Evolutionary conservation across 2,113 vertebrate genomes (phyloP).

Genomic region (Pontoporia blainvillei): DNA sequence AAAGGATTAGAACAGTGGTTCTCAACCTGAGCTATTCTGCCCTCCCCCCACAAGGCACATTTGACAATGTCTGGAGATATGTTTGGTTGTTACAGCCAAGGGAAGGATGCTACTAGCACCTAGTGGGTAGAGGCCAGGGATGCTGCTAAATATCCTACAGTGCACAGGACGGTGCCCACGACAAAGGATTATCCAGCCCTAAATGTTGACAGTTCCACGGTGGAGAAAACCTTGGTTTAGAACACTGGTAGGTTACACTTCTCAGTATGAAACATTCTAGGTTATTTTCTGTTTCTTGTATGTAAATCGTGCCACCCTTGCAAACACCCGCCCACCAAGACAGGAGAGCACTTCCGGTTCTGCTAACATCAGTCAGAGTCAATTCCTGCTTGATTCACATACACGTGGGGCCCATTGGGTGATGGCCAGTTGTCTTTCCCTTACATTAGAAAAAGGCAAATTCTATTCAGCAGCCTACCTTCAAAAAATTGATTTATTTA

Average conservation of each 20-base stretch:
- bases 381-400: not conserved
- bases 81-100: not conserved
- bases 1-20: not conserved
- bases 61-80: not conserved
- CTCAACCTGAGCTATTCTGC: not conserved
- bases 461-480: not conserved
- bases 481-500: slow-evolving; percentile 12
- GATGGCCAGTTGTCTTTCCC: not conserved
- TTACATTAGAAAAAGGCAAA: not conserved
- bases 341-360: not conserved
- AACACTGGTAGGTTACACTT: not conserved
- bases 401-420: not conserved
- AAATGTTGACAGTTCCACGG: not conserved
- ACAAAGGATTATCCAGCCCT: not conserved
- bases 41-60: too few relatives aligned
- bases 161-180: not conserved
- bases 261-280: not conserved
- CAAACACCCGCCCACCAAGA: not conserved
- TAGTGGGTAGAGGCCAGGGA: not conserved
- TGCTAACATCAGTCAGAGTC: not conserved
- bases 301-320: not conserved
- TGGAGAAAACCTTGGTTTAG: not conserved
- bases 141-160: not conserved
- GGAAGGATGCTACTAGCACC: not conserved
- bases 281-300: slow-evolving; percentile 2